These are phyloP conservation scores for Argopecten irradians DNA, from an alignment of 1,140 invertebrate genomes.

Conservation along the genomic window DNA sequence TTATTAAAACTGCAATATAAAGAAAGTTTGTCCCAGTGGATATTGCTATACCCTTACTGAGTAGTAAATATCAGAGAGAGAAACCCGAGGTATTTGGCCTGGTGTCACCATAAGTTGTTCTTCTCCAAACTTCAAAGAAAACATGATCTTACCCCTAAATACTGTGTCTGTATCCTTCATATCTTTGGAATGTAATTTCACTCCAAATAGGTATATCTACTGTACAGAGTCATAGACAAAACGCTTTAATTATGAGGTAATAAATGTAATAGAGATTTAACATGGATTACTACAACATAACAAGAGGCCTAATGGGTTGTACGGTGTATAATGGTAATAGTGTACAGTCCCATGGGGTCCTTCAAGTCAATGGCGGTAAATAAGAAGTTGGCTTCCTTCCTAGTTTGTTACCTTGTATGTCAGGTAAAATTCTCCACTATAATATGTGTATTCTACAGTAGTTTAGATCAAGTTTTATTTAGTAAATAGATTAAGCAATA, in stretches of 20 bases:
- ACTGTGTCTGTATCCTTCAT: not conserved
- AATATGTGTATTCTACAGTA: too few species aligned
- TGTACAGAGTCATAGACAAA: not conserved
- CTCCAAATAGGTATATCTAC: not conserved
- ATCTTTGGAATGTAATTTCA: not conserved
- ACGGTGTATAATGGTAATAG: not conserved
- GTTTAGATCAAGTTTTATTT: too few species aligned
- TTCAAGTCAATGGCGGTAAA: not conserved
- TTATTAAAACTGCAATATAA: too few species aligned
- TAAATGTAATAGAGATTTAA: not conserved
- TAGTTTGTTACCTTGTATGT: too few species aligned
- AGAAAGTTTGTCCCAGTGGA: not conserved
- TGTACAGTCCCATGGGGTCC: not conserved
- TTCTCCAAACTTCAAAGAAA: not conserved
- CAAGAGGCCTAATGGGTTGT: not conserved
- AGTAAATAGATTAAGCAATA: too few species aligned
- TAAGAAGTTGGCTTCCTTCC: not conserved
- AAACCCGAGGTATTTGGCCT: not conserved
- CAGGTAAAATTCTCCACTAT: too few species aligned
- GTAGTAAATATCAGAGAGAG: not conserved
- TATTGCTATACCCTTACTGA: not conserved
- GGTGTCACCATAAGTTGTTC: not conserved
- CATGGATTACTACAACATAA: not conserved
- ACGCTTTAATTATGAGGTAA: not conserved
- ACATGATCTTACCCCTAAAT: not conserved